Conservation (phyloP, 2,113 vertebrate genomes). For the Cricetomys ansorgei region DNA sequence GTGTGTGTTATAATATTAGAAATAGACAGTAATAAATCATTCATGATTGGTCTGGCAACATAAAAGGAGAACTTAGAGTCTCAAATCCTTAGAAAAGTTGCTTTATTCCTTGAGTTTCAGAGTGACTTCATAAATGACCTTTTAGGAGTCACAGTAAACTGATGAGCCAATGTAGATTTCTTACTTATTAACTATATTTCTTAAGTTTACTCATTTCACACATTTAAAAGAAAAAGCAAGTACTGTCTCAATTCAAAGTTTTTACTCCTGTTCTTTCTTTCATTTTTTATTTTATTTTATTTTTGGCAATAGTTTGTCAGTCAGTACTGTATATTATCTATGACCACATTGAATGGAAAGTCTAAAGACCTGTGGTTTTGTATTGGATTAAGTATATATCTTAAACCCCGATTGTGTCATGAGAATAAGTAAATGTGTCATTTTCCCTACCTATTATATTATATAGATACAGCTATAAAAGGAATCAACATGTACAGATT, state of each 20-base stretch:
- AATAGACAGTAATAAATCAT: not conserved
- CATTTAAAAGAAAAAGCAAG: slow-evolving; percentile 1
- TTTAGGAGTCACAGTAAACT: not conserved
- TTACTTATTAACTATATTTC: not conserved
- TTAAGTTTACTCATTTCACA: slow-evolving; percentile 21
- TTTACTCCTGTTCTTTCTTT: too few species aligned
- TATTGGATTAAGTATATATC: not conserved
- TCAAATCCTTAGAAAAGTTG: not conserved
- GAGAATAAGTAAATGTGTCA: not conserved
- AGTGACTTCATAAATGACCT: not conserved
- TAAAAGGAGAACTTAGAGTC: not conserved
- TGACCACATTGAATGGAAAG: not conserved
- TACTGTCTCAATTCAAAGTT: not conserved
- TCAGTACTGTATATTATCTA: not conserved
- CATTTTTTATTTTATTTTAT: too few species aligned
- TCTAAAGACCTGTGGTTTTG: not conserved
- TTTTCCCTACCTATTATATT: not conserved
- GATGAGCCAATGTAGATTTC: not conserved
- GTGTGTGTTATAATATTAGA: not conserved
- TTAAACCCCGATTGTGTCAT: not conserved
- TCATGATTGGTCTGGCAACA: not conserved
- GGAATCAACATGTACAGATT: not conserved
- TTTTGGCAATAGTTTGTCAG: too few species aligned
- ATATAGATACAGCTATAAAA: not conserved
- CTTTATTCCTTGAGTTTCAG: not conserved